Evolutionary conservation across 2,797 vertebrate genomes (phyloP), one percentile per base, ranked within the genome.

Genomic region (Siniperca scherzeri): DNA sequence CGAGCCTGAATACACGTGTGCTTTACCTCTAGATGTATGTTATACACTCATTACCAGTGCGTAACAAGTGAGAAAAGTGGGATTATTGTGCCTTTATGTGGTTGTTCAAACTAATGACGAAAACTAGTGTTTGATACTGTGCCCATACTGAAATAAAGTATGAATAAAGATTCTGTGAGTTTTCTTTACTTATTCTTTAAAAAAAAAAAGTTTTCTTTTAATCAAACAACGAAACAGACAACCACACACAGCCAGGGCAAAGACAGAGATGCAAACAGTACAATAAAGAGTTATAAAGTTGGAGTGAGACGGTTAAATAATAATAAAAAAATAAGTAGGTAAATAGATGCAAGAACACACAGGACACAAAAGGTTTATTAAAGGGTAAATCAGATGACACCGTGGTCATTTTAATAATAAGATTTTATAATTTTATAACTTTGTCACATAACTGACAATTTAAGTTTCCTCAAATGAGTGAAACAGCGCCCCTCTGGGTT

Each of bases 401-500:
- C 46, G 30, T 30, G 30, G 44, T 46, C 48, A 50, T 50, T 50
- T 50, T 21, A 50, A 50, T 19, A 7, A 3, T 50, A 21, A 19
- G 7, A 50, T 50, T 50, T 50, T 3, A 52, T 21, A n/a, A 22
- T 53, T 53, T 4, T 53, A 30, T 30, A 30, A 30, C 52, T 53
- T 53, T 7, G 19, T 22, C 50, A 53, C 10, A 40, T 40, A 10
- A 40, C 38, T 7, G 2, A 10, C 38, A 9, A 8, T 40, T 40
- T 40, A 5, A 40, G 60, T 42, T 61, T 61, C 60, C 13, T 6
- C 1, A 50, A 13, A 17, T 17, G 17, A 0, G 62, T 14, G 22
- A 57, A 81, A 77, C 73, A 77, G 73, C 68, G 67, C 53, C 73
- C 60, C 71, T 46, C 61, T 64, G 27, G 33, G 19, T 22, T n/a